Percentiles rank a stretch among this genome's conserved stretches.
Evolutionary conservation across 2,113 vertebrate species (phyloP).

Genomic region (Zosterops japonicus): DNA sequence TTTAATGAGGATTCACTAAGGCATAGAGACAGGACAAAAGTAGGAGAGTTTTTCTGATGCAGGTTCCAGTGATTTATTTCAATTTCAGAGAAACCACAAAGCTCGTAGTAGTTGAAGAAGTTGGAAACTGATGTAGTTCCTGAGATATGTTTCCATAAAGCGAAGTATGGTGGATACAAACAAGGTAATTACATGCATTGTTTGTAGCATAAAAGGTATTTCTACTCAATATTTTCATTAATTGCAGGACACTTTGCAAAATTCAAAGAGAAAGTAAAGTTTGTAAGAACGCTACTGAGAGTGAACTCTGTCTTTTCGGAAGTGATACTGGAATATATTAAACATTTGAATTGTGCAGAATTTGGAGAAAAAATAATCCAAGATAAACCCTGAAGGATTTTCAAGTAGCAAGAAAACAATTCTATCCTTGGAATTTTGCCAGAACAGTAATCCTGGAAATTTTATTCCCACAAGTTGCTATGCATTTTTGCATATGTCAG

Average conservation of each 20-base stretch:
- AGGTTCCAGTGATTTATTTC: not conserved
- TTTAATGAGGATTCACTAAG: not conserved
- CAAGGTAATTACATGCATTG: not conserved
- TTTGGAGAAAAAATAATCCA: not conserved
- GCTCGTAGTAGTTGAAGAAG: not conserved
- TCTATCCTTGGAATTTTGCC: not conserved
- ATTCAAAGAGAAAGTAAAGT: not conserved
- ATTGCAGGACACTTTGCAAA: not conserved
- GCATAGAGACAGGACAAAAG: not conserved
- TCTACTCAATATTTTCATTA: not conserved
- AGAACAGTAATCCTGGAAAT: not conserved
- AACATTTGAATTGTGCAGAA: not conserved
- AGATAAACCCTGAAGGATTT: not conserved
- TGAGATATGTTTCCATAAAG: not conserved
- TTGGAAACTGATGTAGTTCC: not conserved
- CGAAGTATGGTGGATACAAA: not conserved
- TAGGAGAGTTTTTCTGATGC: not conserved
- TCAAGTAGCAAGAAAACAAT: not conserved
- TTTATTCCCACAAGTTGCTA: not conserved
- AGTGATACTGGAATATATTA: not conserved
- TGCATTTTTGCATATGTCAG: not conserved
- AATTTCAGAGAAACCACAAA: not conserved
- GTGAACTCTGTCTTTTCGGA: not conserved
- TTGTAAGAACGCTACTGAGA: not conserved
- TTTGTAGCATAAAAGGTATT: not conserved